Evolutionary conservation across 92 coral and sea anemone species (phyloP).

Genomic region (Epizoanthus fatuus): DNA sequence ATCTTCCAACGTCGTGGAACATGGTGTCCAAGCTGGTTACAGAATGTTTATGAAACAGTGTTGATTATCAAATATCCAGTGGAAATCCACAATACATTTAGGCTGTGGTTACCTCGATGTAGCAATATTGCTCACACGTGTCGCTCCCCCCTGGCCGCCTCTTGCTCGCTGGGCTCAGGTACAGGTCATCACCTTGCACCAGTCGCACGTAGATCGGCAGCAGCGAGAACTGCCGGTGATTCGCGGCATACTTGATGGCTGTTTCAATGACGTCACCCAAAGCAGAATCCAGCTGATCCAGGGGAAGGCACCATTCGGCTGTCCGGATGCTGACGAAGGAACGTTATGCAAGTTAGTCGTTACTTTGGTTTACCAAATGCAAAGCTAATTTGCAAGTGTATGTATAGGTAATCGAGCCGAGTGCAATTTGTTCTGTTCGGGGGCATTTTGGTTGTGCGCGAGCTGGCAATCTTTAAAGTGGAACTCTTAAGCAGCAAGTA

Average conservation of each 20-base stretch:
- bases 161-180: conserved; percentile 78
- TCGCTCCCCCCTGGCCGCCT: conserved; percentile 55
- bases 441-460: no score
- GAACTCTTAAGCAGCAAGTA: no score
- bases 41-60: not conserved
- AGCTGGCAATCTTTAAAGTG: no score
- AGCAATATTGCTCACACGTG: conserved; percentile 62
- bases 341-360: not conserved
- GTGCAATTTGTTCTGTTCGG: no score
- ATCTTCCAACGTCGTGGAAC: no score
- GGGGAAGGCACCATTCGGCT: conserved; percentile 80
- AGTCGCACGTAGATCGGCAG: conserved; percentile 75
- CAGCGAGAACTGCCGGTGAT: conserved; percentile 62
- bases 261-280: conserved; percentile 79
- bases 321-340: conserved; percentile 64
- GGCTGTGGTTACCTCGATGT: conserved; percentile 59
- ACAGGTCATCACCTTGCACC: conserved; percentile 71
- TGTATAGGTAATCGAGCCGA: no score
- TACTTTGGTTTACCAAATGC: no score
- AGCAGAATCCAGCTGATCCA: conserved; percentile 60
- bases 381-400: no score
- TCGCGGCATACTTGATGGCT: conserved; percentile 60
- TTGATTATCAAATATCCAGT: not conserved
- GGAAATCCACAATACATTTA: not conserved
- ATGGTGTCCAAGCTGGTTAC: not conserved